Percentiles rank a stretch among this genome's conserved stretches.
Evolutionary conservation across 2,888 invertebrate species (phyloP).

Genomic region (Dynastes maya): DNA sequence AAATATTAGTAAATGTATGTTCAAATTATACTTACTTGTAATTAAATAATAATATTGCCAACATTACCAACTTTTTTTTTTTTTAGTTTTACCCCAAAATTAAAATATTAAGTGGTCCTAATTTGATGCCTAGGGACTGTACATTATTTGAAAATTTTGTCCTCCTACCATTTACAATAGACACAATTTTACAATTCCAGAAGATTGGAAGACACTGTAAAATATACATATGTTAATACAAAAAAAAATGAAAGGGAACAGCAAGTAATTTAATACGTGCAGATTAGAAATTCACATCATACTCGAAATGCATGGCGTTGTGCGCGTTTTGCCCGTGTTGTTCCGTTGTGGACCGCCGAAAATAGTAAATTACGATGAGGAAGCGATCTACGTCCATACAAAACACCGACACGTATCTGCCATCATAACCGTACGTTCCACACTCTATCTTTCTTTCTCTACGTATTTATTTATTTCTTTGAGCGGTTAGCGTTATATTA

Average conservation of each 20-base stretch:
- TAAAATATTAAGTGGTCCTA: too few relatives aligned
- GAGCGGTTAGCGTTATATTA: conserved; percentile 5
- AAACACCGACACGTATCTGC: conserved; percentile 17
- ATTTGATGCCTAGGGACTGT: too few relatives aligned
- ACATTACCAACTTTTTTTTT: too few relatives aligned
- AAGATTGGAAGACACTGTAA: too few relatives aligned
- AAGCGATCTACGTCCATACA: conserved; percentile 52
- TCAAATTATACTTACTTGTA: too few relatives aligned
- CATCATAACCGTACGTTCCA: conserved; percentile 14
- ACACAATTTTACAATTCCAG: too few relatives aligned
- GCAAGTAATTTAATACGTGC: neutral
- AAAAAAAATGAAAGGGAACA: neutral
- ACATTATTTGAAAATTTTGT: too few relatives aligned
- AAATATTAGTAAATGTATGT: too few relatives aligned
- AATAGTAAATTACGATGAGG: conserved; percentile 50
- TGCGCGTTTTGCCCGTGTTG: conserved; percentile 9
- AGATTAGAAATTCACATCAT: conserved; percentile 25
- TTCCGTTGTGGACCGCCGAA: conserved; percentile 20
- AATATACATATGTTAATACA: neutral
- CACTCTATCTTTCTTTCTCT: conserved; percentile 3
- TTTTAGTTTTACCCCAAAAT: too few relatives aligned
- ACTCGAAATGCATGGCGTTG: conserved; percentile 13
- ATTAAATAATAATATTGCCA: too few relatives aligned
- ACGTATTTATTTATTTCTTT: conserved; percentile 2
- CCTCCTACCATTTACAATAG: too few relatives aligned